Conservation (phyloP, 2,797 vertebrate genomes). For the Liparis tanakae region DNA sequence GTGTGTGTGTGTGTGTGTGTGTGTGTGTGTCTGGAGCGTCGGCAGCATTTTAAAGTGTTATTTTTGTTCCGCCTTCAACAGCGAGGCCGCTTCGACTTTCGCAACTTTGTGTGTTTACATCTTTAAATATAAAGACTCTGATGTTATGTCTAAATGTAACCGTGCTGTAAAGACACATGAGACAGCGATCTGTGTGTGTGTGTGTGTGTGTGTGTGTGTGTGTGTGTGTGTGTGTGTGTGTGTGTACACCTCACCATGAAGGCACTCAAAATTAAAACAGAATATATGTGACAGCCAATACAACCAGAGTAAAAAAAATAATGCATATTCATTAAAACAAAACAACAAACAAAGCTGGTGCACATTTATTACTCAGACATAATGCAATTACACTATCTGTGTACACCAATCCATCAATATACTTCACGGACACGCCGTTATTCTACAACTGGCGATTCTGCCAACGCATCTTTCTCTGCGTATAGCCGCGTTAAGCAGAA, state of each 20-base stretch:
- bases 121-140: conserved; percentile 26
- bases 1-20: no score
- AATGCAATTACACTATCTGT: conserved; percentile 15
- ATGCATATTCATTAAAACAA: background rate
- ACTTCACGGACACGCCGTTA: conserved; percentile 35
- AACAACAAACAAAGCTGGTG: conserved; percentile 16
- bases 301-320: background rate
- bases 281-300: conserved; percentile 2
- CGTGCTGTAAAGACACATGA: conserved; percentile 4
- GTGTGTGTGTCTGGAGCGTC: background rate
- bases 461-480: conserved; percentile 42
- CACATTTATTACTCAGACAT: conserved; percentile 5
- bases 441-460: conserved; percentile 30
- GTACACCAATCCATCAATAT: conserved; percentile 28
- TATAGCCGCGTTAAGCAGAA: conserved; percentile 52
- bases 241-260: background rate
- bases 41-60: background rate
- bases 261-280: conserved; percentile 15
- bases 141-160: conserved; percentile 20
- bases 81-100: background rate
- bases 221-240: no score
- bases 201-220: no score
- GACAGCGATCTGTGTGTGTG: no score
- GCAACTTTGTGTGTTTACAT: conserved; percentile 5
- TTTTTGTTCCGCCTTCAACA: conserved; percentile 32